phyloP scores from a whole-genome alignment of 2,113 vertebrate genomes.

The Pachyramphus minor region DNA sequence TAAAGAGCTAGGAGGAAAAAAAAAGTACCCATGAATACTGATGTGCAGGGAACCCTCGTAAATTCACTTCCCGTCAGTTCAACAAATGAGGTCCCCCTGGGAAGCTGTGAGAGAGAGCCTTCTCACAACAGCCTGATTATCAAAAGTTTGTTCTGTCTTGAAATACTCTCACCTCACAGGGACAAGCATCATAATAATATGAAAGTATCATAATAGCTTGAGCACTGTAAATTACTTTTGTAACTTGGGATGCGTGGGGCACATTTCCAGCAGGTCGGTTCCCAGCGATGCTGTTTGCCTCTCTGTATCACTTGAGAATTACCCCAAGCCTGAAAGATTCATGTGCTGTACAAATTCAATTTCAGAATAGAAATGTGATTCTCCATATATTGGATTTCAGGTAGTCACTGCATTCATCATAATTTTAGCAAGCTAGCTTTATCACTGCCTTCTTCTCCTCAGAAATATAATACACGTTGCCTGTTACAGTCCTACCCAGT shows the following conservation, averaged over 20 bases:
- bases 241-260: not conserved
- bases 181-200: not conserved
- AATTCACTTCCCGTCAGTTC: not conserved
- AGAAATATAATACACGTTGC: not conserved
- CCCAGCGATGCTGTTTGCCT: not conserved
- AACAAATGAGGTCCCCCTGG: slow-evolving; percentile 6
- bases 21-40: not conserved
- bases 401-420: not conserved
- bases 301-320: slow-evolving; percentile 4
- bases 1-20: not conserved
- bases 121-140: slow-evolving; percentile 20
- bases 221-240: slow-evolving; percentile 10
- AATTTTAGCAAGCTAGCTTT: not conserved
- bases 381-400: not conserved
- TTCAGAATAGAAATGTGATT: slow-evolving; percentile 17
- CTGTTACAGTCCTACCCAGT: not conserved
- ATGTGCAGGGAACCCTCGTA: slow-evolving; percentile 11
- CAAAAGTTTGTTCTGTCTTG: not conserved
- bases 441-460: not conserved
- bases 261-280: not conserved
- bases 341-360: slow-evolving; percentile 1
- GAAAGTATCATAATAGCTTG: not conserved
- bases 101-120: not conserved
- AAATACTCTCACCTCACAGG: not conserved
- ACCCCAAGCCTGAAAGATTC: not conserved